Base-by-base conservation (phyloP, 2,113 vertebrate genomes). In the Colinus virginianus region DNA sequence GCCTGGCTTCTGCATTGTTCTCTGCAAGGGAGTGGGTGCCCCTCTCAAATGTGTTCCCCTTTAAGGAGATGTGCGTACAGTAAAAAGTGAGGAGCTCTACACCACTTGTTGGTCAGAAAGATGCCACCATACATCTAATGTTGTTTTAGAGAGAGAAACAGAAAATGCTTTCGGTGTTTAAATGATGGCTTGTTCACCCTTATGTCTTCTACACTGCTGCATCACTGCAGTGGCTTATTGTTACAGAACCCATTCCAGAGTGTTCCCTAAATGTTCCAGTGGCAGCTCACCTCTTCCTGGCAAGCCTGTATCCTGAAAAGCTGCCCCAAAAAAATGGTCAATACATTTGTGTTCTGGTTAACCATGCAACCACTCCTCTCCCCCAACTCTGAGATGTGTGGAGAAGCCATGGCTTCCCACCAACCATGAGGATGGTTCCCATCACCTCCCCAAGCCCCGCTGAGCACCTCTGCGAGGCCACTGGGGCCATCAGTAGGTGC, bases 51-150 rank as follows among this genome's bases (percentile, higher is more conserved):
- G 11, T 26, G 36, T 18, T 36, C 16, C 16, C 17, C 36, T 62
- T 49, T 49, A 62, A 49, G 56, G 36, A 36, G 20, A 40, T 32
- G 6, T 28, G 46, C 17, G 46, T 16, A 32, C 28, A 22, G 46
- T 46, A 26, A 78, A 51, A 51, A 63, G 36, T 13, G 36, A 62
- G 59, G 43, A 36, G 36, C 21, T 48, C 58, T 58, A 38, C 15
- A 62, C 46, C 32, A 34, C 19, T 34, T 25, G 30, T 10, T 49
- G 6, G 13, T 12, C 28, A 1, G 1, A 18, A 28, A 21, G 13
- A 11, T 8, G 16, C 4, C 56, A 4, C 28, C 2, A 0, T 11
- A 5, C 6, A 12, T 1, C 63, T 40, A 17, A 21, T 5, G 0
- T 20, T 36, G 25, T 38, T 77, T 49, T 34, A 36, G 19, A 25